Percentiles rank a stretch among this genome's conserved stretches.
Evolutionary conservation across 2,797 vertebrate species (phyloP).

Genomic region (Chelon auratus): DNA sequence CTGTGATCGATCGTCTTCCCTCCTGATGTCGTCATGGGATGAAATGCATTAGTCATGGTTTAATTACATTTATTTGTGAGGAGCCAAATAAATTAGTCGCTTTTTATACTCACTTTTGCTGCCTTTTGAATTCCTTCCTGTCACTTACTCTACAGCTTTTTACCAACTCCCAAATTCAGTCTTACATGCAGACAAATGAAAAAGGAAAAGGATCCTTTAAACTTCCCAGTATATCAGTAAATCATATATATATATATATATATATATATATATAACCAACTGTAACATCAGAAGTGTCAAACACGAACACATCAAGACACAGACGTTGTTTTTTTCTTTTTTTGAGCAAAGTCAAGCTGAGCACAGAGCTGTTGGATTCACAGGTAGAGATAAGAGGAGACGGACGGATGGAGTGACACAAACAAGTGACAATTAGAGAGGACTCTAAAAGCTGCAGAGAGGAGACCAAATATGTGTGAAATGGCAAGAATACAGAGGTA

Average conservation of each 20-base stretch:
- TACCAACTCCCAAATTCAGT: too few relatives aligned
- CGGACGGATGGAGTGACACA: background rate
- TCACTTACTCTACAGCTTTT: too few relatives aligned
- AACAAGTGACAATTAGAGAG: constrained; percentile 1
- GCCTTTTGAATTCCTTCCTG: too few relatives aligned
- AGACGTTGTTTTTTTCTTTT: background rate
- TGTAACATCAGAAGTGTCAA: background rate
- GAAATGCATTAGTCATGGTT: background rate
- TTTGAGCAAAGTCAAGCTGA: background rate
- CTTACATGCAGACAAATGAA: too few relatives aligned
- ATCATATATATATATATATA: too few relatives aligned
- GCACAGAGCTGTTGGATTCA: background rate
- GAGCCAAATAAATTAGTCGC: too few relatives aligned
- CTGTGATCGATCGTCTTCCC: background rate
- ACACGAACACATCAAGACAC: background rate
- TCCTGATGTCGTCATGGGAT: background rate
- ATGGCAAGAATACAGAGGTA: constrained; percentile 9
- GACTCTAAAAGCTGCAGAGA: background rate
- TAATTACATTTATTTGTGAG: background rate
- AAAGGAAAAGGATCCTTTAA: too few relatives aligned
- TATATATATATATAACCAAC: background rate
- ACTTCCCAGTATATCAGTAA: too few relatives aligned
- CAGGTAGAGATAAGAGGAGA: background rate
- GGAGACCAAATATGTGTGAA: constrained; percentile 21
- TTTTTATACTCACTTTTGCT: too few relatives aligned